Evolutionary conservation across 2,113 vertebrate species (phyloP).

Genomic region (Rutilus rutilus): DNA sequence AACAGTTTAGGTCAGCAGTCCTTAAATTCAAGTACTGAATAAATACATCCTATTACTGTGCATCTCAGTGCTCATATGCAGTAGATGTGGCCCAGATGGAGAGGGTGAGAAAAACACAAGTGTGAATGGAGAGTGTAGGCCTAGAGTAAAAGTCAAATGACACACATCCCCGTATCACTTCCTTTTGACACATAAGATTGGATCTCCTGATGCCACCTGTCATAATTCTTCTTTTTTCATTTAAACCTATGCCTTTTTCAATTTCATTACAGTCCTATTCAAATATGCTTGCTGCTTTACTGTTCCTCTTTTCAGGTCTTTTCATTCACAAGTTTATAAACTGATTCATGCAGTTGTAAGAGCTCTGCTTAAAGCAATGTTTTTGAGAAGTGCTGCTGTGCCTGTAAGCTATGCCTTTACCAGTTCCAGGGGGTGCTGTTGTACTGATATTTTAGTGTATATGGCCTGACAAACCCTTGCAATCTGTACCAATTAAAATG

Average conservation of each 20-base stretch:
- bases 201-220: slow-evolving; percentile 31
- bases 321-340: not conserved
- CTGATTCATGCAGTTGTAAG: not conserved
- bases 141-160: slow-evolving; percentile 29
- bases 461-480: not conserved
- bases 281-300: not conserved
- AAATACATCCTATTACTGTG: slow-evolving; percentile 13
- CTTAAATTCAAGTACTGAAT: slow-evolving; percentile 23
- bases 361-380: not conserved
- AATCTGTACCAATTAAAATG: not conserved
- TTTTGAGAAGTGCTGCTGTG: not conserved
- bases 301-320: not conserved
- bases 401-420: not conserved
- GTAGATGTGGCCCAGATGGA: slow-evolving; percentile 56
- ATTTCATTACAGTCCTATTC: not conserved
- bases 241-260: not conserved
- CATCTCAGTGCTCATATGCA: slow-evolving; percentile 18
- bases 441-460: not conserved
- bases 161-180: slow-evolving; percentile 56
- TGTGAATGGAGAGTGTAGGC: slow-evolving; percentile 30
- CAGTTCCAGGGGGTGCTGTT: not conserved
- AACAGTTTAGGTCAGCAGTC: slow-evolving; percentile 8
- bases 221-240: not conserved
- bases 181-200: slow-evolving; percentile 42
- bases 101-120: slow-evolving; percentile 48